A percentile compares a stretch with the other conserved stretches of the same genome.
These are phyloP conservation scores for Trichechus manatus DNA, from an alignment of 2,113 vertebrate species.

Conservation along the genomic window DNA sequence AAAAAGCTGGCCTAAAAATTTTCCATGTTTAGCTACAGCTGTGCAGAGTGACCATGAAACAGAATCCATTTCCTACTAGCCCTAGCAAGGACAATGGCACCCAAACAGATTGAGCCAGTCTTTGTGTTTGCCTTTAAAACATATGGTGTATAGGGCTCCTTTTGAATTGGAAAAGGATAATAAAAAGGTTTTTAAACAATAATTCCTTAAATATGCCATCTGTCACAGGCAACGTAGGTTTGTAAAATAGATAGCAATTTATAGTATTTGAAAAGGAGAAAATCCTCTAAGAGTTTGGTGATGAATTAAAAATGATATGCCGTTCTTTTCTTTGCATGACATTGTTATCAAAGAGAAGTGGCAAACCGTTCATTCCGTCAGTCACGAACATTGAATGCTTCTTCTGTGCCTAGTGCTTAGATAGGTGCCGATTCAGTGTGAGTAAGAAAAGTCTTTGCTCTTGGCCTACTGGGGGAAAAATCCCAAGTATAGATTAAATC, in stretches of 20 bases:
- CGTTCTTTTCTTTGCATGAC: not conserved
- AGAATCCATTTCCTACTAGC: not conserved
- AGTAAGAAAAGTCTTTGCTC: not conserved
- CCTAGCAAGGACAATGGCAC: not conserved
- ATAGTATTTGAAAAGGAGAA: constrained; percentile 5
- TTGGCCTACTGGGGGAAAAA: not conserved
- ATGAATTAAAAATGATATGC: not conserved
- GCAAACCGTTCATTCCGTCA: not conserved
- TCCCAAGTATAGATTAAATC: not conserved
- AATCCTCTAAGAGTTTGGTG: not conserved
- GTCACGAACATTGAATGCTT: too few relatives aligned
- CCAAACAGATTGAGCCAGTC: not conserved
- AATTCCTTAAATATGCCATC: constrained; percentile 9
- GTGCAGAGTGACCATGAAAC: not conserved
- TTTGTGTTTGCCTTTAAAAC: not conserved
- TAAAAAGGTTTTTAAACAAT: constrained; percentile 23
- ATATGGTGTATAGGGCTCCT: not conserved
- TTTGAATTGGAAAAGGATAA: not conserved
- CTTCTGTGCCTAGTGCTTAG: not conserved
- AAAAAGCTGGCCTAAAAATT: not conserved
- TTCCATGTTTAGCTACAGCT: not conserved
- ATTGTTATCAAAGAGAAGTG: not conserved
- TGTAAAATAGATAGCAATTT: not conserved
- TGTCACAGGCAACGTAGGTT: not conserved
- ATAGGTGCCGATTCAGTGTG: not conserved